Evolutionary conservation across 2,888 invertebrate genomes (phyloP).

Genomic region (Argyresthia albistria): DNA sequence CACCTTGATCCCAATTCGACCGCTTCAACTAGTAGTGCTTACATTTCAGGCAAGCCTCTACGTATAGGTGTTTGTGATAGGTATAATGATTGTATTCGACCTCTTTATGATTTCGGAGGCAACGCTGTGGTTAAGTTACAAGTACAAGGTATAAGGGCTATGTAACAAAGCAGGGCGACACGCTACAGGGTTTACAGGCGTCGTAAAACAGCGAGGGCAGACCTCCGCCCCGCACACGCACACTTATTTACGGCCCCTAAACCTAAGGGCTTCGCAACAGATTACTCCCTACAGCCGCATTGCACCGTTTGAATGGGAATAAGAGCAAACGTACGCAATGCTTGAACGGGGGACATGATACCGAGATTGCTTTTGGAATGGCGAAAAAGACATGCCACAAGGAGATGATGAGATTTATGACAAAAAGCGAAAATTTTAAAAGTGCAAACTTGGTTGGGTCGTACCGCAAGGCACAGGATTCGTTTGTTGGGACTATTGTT

Average conservation of each 20-base stretch:
- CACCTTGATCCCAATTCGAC: too few relatives aligned
- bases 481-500: too few relatives aligned
- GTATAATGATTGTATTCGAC: too few relatives aligned
- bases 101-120: too few relatives aligned
- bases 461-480: too few relatives aligned
- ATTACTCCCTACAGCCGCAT: constrained; percentile 16
- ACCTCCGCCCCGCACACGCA: constrained; percentile 15
- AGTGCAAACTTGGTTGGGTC: too few relatives aligned
- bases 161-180: neutral
- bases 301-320: constrained; percentile 16
- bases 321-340: neutral
- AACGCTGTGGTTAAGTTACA: too few relatives aligned
- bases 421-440: neutral
- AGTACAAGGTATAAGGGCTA: too few relatives aligned
- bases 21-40: too few relatives aligned
- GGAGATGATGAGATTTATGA: neutral
- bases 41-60: too few relatives aligned
- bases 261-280: constrained; percentile 24
- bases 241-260: constrained; percentile 37
- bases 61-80: too few relatives aligned
- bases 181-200: constrained; percentile 17
- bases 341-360: neutral
- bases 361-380: neutral
- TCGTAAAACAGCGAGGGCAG: constrained; percentile 29
- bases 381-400: neutral